Percentiles rank a stretch among this genome's conserved stretches.
These are phyloP conservation scores for Perca schrenkii DNA, from an alignment of 2,113 vertebrate species.

Conservation along the genomic window DNA sequence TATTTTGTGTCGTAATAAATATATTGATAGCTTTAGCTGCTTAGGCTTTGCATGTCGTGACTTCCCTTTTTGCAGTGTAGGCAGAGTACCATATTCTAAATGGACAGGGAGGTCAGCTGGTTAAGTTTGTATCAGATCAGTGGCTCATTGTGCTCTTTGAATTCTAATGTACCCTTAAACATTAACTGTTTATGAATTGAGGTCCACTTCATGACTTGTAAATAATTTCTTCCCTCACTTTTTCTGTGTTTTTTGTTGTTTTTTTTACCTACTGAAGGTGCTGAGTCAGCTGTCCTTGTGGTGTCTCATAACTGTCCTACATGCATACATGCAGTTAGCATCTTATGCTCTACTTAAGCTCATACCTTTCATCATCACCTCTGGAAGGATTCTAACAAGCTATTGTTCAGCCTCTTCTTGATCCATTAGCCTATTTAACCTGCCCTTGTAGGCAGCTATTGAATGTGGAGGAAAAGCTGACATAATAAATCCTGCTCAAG, in stretches of 20 bases:
- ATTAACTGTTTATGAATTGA: neutral
- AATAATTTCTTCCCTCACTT: too few species aligned
- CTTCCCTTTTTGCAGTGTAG: constrained; percentile 1
- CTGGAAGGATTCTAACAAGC: neutral
- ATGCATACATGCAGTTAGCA: neutral
- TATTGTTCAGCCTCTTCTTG: neutral
- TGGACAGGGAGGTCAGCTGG: neutral
- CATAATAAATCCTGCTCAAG: neutral
- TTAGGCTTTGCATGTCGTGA: constrained; percentile 1
- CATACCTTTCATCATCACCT: neutral
- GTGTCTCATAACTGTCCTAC: neutral
- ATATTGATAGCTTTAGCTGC: neutral
- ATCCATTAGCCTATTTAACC: neutral
- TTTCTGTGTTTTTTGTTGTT: neutral
- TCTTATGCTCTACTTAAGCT: neutral
- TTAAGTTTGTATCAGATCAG: neutral
- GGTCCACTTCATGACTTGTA: neutral
- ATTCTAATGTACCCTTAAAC: neutral
- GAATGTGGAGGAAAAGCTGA: neutral
- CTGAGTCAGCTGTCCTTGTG: constrained; percentile 19
- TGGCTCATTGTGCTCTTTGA: neutral
- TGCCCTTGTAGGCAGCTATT: neutral
- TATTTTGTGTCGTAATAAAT: neutral
- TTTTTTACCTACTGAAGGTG: neutral
- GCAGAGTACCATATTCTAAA: neutral